Conservation (phyloP, 1,140 invertebrate genomes). For the Cotesia vestalis region DNA sequence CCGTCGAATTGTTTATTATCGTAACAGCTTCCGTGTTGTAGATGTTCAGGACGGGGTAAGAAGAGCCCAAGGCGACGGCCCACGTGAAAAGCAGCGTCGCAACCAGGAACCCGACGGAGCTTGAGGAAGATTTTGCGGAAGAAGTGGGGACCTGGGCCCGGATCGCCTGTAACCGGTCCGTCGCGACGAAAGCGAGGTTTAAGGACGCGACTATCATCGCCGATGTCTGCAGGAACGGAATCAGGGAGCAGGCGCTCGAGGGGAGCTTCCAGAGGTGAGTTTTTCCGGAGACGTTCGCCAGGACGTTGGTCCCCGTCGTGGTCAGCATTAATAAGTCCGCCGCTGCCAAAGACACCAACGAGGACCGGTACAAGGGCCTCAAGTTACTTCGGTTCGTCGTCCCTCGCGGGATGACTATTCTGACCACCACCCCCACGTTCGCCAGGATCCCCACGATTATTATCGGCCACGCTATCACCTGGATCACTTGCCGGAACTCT, state of each 20-base stretch:
- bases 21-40: slow-evolving; percentile 42
- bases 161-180: slow-evolving; percentile 59
- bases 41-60: slow-evolving; percentile 49
- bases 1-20: slow-evolving; percentile 44
- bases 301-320: slow-evolving; percentile 42
- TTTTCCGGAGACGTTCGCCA: slow-evolving; percentile 29
- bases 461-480: slow-evolving; percentile 47
- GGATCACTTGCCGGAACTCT: slow-evolving; percentile 40
- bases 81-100: slow-evolving; percentile 46
- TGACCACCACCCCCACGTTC: slow-evolving; percentile 44
- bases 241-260: slow-evolving; percentile 54
- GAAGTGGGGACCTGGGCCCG: slow-evolving; percentile 40
- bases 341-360: slow-evolving; percentile 44
- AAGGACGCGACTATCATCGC: slow-evolving; percentile 65
- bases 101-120: slow-evolving; percentile 40
- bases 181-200: slow-evolving; percentile 66
- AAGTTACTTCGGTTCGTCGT: not conserved
- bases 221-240: slow-evolving; percentile 65
- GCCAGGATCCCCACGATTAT: slow-evolving; percentile 42
- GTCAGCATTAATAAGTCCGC: slow-evolving; percentile 45
- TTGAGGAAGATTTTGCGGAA: slow-evolving; percentile 31
- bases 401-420: slow-evolving; percentile 16
- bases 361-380: slow-evolving; percentile 44
- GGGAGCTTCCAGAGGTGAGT: slow-evolving; percentile 46
- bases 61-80: slow-evolving; percentile 41